Evolutionary conservation across 2,888 invertebrate genomes (phyloP).

Genomic region (Cryptocheilus praepositus): DNA sequence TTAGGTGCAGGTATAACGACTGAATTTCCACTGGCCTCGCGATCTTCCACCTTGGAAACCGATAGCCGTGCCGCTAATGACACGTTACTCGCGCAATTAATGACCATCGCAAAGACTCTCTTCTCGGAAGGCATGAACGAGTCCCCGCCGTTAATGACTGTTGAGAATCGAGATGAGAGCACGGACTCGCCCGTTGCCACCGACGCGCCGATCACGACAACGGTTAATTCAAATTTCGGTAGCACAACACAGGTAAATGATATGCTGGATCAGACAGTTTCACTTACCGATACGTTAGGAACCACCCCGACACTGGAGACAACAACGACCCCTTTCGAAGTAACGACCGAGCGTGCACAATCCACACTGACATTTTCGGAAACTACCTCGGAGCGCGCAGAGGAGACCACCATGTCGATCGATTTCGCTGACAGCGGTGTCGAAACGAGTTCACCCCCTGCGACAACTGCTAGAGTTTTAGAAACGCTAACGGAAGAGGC

Average conservation of each 20-base stretch:
- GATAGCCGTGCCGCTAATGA: conserved; percentile 34
- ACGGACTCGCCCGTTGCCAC: conserved; percentile 11
- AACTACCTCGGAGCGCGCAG: not conserved
- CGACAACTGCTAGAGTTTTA: conserved; percentile 6
- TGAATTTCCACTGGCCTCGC: conserved; percentile 13
- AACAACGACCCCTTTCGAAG: conserved; percentile 15
- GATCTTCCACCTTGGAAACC: conserved; percentile 18
- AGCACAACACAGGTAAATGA: conserved; percentile 11
- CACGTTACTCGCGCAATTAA: conserved; percentile 56
- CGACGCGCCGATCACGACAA: conserved; percentile 6
- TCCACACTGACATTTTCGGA: not conserved
- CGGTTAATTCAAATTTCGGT: conserved; percentile 5
- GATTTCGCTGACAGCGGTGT: not conserved
- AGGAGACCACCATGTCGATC: not conserved
- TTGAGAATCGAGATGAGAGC: conserved; percentile 4
- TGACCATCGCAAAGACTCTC: conserved; percentile 61
- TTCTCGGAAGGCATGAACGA: conserved; percentile 54
- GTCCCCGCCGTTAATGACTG: conserved; percentile 23
- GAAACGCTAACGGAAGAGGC: conserved; percentile 17
- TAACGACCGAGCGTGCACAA: conserved; percentile 21
- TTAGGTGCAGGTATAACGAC: conserved; percentile 29
- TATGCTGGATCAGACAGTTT: conserved; percentile 10
- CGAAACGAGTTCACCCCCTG: conserved; percentile 17
- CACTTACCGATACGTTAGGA: conserved; percentile 7
- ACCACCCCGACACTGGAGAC: conserved; percentile 21